phyloP scores from a whole-genome alignment of 2,113 vertebrate species.

The Heloderma charlesbogerti region DNA sequence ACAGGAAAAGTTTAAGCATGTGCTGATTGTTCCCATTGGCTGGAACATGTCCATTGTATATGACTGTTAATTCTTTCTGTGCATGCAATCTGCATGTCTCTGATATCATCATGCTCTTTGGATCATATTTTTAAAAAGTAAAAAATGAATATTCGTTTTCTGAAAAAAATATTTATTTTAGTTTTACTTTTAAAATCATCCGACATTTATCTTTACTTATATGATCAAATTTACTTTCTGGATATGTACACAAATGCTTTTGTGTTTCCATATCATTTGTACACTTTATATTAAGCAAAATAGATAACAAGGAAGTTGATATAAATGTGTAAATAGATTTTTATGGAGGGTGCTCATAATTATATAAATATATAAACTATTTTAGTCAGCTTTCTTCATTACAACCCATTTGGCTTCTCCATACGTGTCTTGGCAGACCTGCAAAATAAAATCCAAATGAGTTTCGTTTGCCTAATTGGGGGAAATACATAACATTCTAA shows the following conservation, averaged over 20 bases:
- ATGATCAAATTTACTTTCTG: slow-evolving; percentile 34
- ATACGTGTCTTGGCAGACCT: slow-evolving; percentile 60
- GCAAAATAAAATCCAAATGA: slow-evolving; percentile 67
- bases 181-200: slow-evolving; percentile 36
- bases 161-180: slow-evolving; percentile 46
- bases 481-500: slow-evolving; percentile 1
- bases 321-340: slow-evolving; percentile 75
- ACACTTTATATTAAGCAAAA: slow-evolving; percentile 62
- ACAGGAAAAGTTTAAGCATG: neutral
- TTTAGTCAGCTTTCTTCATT: slow-evolving; percentile 62
- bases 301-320: slow-evolving; percentile 59
- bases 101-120: neutral
- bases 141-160: slow-evolving; percentile 55
- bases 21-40: neutral
- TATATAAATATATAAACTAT: slow-evolving; percentile 81
- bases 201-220: neutral
- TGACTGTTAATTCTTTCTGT: neutral
- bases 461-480: slow-evolving; percentile 30
- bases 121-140: slow-evolving; percentile 51
- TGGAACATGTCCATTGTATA: slow-evolving; percentile 11
- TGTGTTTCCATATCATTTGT: slow-evolving; percentile 53
- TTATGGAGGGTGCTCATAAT: slow-evolving; percentile 61
- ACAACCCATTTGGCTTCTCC: slow-evolving; percentile 53
- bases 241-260: slow-evolving; percentile 2
- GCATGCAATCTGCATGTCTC: neutral